Base-by-base conservation (phyloP, 2,888 invertebrate species). In the Diploptera punctata region DNA sequence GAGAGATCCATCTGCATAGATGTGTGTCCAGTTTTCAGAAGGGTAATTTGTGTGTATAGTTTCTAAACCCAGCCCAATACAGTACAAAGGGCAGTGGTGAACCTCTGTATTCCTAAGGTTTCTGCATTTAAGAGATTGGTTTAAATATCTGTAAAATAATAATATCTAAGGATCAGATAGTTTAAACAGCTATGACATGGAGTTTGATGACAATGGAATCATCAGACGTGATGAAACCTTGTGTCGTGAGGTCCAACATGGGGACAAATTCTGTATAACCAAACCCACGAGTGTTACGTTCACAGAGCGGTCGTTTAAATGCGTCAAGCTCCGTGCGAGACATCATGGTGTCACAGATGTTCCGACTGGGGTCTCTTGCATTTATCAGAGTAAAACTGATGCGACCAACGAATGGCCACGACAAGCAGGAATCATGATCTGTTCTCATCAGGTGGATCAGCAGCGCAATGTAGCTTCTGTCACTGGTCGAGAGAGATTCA, bases 351-450 rank as follows among this genome's bases (percentile, higher is more conserved):
- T 97, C 97, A 19, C 89, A 87, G 75, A 95, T 90, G 3, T 90
- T 89, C 29, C 87, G 81, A 4, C 87, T 87, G 0, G 87, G 85
- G 77, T 88, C 80, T 1, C 86, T 84, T 24, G 92, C 91, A 85
- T 93, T 92, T 74, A 93, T 85, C 83, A 94, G 85, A 43, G 89
- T 86, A 81, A 93, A 86, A 70, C 89, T 89, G 73, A 97, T 92
- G 73, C 90, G 88, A 0, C 97, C 97, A 79, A 89, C 89, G 83
- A 97, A 97, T 0, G 97, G 97, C 97, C 97, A 97, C 68, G 92
- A 91, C 44, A 97, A 84, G 73, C 92, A 89, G 76, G 91, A 91
- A 81, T 97, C 97, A 82, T 93, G 91, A 54, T 95, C 94, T 0
- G 95, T 93, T 81, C 91, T 91, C 93, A 96, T 94, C 62, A 96